A percentile compares a stretch with the other conserved stretches of the same genome.
Conservation (phyloP, 1,140 invertebrate genomes). For the Hetaerina americana region DNA sequence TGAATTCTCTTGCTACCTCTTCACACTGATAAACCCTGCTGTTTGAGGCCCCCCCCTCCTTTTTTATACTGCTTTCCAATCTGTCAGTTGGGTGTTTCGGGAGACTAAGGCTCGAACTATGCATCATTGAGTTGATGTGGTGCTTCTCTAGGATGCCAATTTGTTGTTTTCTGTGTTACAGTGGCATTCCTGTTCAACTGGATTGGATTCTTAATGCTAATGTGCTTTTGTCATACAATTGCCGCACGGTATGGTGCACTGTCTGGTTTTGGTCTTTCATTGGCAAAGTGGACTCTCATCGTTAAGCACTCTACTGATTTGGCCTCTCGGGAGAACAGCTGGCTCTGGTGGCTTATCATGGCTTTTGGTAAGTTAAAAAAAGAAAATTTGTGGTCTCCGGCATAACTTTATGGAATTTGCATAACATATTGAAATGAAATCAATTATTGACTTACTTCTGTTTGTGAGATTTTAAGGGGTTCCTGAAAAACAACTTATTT, state of each 20-base stretch:
- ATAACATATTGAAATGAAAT: background rate
- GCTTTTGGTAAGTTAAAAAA: constrained; percentile 52
- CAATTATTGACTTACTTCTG: background rate
- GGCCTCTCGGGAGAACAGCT: constrained; percentile 70
- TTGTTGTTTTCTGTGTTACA: too few relatives aligned
- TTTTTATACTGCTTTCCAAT: too few relatives aligned
- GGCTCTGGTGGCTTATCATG: constrained; percentile 84
- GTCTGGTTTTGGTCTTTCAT: constrained; percentile 79
- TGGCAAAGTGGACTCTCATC: constrained; percentile 89
- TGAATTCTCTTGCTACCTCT: too few relatives aligned
- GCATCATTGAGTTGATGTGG: too few relatives aligned
- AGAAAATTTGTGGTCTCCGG: background rate
- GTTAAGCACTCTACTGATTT: constrained; percentile 80
- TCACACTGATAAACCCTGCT: too few relatives aligned
- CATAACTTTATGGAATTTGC: too few relatives aligned
- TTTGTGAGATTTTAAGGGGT: too few relatives aligned
- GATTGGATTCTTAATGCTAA: constrained; percentile 82
- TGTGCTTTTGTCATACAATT: constrained; percentile 88
- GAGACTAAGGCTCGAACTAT: too few relatives aligned
- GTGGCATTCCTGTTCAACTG: constrained; percentile 87
- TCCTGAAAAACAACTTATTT: too few relatives aligned
- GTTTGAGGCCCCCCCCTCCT: too few relatives aligned
- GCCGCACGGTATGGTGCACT: constrained; percentile 84
- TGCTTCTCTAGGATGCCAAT: constrained; percentile 7
- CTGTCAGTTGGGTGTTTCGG: too few relatives aligned